phyloP scores from a whole-genome alignment of 2,113 vertebrate species.

The Psilopogon haemacephalus region DNA sequence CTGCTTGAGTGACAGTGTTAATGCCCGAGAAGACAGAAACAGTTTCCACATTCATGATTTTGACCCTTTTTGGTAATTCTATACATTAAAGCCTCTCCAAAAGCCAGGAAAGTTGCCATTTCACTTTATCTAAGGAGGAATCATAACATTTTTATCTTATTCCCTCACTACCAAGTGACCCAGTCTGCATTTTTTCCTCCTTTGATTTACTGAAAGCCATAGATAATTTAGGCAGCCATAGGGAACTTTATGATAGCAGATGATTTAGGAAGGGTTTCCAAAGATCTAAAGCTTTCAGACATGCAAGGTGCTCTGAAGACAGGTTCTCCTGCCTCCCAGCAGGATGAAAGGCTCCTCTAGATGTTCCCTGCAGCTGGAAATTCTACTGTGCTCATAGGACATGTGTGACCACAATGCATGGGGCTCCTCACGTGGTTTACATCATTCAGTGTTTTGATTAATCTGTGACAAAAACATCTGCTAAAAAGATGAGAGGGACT shows the following conservation, averaged over 20 bases:
- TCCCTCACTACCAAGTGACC: background rate
- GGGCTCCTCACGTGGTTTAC: background rate
- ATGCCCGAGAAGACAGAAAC: background rate
- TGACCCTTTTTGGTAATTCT: background rate
- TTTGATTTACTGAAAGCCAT: background rate
- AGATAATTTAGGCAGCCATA: background rate
- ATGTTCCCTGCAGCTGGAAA: background rate
- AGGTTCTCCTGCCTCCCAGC: background rate
- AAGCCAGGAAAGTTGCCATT: background rate
- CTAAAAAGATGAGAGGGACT: background rate
- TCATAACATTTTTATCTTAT: background rate
- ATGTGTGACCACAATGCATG: accelerated
- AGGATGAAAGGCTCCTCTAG: background rate
- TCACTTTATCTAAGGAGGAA: background rate
- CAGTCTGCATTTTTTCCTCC: background rate
- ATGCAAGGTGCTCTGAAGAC: background rate
- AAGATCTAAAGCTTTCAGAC: background rate
- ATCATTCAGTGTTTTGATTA: background rate
- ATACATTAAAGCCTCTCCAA: background rate
- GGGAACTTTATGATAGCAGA: background rate
- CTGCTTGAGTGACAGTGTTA: background rate
- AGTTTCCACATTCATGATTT: background rate
- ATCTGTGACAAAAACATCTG: background rate
- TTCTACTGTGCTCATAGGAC: background rate
- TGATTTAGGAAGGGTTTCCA: background rate